Percentiles rank a stretch among this genome's conserved stretches.
These are phyloP conservation scores for Lepidonotus clava DNA, from an alignment of 2,888 invertebrate genomes.

Conservation along the genomic window DNA sequence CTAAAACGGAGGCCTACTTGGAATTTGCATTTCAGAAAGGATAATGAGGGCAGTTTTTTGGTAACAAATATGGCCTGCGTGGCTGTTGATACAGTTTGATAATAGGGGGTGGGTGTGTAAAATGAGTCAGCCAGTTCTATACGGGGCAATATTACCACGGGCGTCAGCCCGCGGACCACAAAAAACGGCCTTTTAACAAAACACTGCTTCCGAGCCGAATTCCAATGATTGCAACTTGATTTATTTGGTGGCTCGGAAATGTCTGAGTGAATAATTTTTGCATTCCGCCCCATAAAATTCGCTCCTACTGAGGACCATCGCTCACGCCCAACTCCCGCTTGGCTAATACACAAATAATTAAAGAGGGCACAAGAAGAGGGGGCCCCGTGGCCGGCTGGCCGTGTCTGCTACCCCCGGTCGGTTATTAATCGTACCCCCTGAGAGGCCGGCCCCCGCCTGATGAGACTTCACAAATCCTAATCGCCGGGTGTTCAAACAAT, in stretches of 20 bases:
- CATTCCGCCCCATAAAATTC: neutral
- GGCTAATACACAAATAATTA: constrained; percentile 47
- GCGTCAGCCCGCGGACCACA: neutral
- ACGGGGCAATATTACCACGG: neutral
- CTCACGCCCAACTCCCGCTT: neutral
- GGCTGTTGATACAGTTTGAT: neutral
- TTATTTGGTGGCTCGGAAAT: constrained; percentile 7
- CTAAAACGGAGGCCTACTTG: too few species aligned
- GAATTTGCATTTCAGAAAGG: neutral
- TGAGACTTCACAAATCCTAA: neutral
- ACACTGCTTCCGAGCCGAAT: neutral
- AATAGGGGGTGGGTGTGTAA: neutral
- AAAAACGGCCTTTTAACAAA: neutral
- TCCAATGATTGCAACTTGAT: constrained; percentile 37
- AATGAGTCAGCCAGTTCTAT: neutral
- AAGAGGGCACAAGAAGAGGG: neutral
- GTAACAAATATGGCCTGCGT: neutral
- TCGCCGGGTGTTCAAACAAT: neutral
- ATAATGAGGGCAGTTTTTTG: neutral
- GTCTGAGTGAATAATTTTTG: constrained; percentile 28
- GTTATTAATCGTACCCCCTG: neutral
- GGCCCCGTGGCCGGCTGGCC: neutral
- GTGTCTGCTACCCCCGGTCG: too few species aligned
- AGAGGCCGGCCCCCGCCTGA: neutral
- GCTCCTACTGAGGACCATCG: constrained; percentile 13